Base-by-base conservation (phyloP, 64 coral and sea anemone genomes). In the Stichodactyla helianthus region DNA sequence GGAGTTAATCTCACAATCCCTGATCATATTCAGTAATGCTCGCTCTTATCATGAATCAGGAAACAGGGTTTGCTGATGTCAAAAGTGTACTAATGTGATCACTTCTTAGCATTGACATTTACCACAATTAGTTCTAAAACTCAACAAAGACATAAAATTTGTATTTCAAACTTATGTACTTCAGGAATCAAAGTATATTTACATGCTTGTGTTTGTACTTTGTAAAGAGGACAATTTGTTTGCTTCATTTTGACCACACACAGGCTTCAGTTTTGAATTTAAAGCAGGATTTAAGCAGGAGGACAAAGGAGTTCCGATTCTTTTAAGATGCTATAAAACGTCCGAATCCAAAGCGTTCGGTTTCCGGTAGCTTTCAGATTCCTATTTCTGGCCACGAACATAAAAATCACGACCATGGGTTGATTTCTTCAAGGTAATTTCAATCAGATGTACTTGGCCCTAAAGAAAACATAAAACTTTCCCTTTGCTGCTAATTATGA, bases 221-320 rank as follows among this genome's bases (percentile, higher is more conserved):
- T 74, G 68, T 74, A 74, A 74, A 74, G 68, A 74, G 23, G 12
- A 23, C 22, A 74, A 26, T 27, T 74, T 74, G 68, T 35, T 74
- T 74, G 68, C 25, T 35, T 74, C 8, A 74, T 74, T 74, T 31
- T 23, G 26, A 74, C 68, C 68, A 74, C 68, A 74, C 68, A 74
- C 68, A 31, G 25, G 1, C 68, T 14, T 31, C 1, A 74, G 11
- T 27, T 27, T 74, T 74, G 68, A 27, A 74, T 74, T 74, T 74
- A 74, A 74, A 31, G 27, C 68, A 74, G 68, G 68, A 74, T 74
- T 74, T 74, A 35, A 74, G 7, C 68, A n/a, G 68, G 10, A 74
- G 22, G 27, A 31, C 31, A 23, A 74, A 23, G 10, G n/a, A 23
- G 55, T 58, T 58, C 55, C 55, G 55, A 58, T 58, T 9, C 55